phyloP scores from a whole-genome alignment of 2,888 invertebrate species.

The Lacanobia oleracea region DNA sequence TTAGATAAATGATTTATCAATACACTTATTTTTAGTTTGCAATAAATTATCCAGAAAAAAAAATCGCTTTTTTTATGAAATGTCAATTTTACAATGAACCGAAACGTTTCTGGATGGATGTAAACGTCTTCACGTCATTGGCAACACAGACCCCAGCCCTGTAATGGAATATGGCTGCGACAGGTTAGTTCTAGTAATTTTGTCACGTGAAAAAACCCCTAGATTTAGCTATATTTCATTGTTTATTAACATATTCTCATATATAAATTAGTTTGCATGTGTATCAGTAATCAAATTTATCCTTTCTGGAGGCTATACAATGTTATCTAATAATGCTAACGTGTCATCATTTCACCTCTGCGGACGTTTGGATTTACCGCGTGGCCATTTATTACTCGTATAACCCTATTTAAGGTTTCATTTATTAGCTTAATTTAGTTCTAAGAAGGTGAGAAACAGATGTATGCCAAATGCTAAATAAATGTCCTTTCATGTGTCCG shows the following conservation, averaged over 20 bases:
- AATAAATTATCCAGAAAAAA: slow-evolving; percentile 7
- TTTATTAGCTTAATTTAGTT: slow-evolving; percentile 59
- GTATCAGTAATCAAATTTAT: slow-evolving; percentile 60
- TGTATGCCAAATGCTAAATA: slow-evolving; percentile 66
- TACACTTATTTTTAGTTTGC: background rate
- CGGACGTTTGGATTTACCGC: slow-evolving; percentile 90
- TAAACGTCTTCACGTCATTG: slow-evolving; percentile 74
- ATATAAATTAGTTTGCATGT: slow-evolving; percentile 67
- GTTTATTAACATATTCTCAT: slow-evolving; percentile 68
- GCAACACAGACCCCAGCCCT: slow-evolving; percentile 89
- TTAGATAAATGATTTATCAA: background rate
- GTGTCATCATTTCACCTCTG: slow-evolving; percentile 89
- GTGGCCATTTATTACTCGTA: slow-evolving; percentile 82
- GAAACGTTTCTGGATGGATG: slow-evolving; percentile 5
- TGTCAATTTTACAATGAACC: background rate
- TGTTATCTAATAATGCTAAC: slow-evolving; percentile 88
- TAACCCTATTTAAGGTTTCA: slow-evolving; percentile 61
- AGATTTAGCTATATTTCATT: slow-evolving; percentile 68
- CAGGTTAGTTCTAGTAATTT: slow-evolving; percentile 92
- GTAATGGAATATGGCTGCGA: slow-evolving; percentile 92
- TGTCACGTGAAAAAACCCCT: slow-evolving; percentile 87
- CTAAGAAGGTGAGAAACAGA: slow-evolving; percentile 68
- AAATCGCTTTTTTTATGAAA: background rate
- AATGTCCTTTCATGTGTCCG: slow-evolving; percentile 74
- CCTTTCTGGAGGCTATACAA: slow-evolving; percentile 64